Evolutionary conservation across 2,797 vertebrate genomes (phyloP).

Genomic region (Adrianichthys oophorus): DNA sequence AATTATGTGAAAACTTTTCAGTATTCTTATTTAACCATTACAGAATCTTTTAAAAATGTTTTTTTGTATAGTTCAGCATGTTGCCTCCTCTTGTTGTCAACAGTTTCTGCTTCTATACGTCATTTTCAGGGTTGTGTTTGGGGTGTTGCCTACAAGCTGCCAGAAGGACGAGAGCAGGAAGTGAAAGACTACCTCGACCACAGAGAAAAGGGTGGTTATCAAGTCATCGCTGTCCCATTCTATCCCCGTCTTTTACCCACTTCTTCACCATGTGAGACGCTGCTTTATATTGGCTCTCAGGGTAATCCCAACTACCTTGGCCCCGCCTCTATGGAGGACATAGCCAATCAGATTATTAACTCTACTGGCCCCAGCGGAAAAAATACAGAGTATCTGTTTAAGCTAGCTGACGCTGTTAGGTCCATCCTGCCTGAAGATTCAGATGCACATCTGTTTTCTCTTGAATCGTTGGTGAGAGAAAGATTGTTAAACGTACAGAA

Average conservation of each 20-base stretch:
- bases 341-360: conserved; percentile 89
- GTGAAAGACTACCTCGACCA: conserved; percentile 94
- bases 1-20: too few relatives aligned
- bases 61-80: neutral
- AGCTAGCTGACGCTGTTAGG: conserved; percentile 91
- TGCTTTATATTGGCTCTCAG: conserved; percentile 91
- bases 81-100: neutral
- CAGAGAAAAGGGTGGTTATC: conserved; percentile 94
- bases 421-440: conserved; percentile 88
- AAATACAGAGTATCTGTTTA: conserved; percentile 94
- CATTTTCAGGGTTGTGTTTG: conserved; percentile 87
- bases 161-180: conserved; percentile 88
- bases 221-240: conserved; percentile 86
- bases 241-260: conserved; percentile 71
- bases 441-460: conserved; percentile 91
- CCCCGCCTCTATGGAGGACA: conserved; percentile 92
- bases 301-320: conserved; percentile 96
- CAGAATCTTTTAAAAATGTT: neutral
- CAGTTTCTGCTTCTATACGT: neutral
- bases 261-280: conserved; percentile 72
- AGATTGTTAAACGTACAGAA: conserved; percentile 36
- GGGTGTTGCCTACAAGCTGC: conserved; percentile 95
- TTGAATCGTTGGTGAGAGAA: conserved; percentile 89
- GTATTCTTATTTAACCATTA: too few relatives aligned
- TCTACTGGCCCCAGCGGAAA: conserved; percentile 89